A percentile compares a stretch with the other conserved stretches of the same genome.
phyloP scores from a whole-genome alignment of 1,140 invertebrate species.

The Babylonia areolata region DNA sequence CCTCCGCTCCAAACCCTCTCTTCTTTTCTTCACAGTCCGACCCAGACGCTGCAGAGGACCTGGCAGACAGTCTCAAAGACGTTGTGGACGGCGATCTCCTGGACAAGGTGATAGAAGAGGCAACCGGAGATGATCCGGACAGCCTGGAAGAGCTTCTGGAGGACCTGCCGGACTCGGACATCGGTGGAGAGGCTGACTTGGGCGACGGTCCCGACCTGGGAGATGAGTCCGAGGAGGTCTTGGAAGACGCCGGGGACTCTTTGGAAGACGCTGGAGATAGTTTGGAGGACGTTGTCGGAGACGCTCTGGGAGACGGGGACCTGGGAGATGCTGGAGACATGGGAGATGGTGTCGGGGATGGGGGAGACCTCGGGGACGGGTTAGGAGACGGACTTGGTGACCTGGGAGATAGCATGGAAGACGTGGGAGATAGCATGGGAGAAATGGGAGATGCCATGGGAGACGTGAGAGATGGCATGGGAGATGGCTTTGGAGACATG shows the following conservation, averaged over 20 bases:
- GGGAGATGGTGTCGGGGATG: neutral
- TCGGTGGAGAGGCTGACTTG: neutral
- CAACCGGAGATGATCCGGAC: no score
- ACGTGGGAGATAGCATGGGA: neutral
- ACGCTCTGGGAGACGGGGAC: neutral
- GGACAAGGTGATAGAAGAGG: no score
- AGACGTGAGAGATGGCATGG: neutral
- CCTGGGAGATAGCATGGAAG: neutral
- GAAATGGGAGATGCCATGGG: neutral
- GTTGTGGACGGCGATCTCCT: neutral
- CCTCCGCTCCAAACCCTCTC: no score
- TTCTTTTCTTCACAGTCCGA: conserved; percentile 4
- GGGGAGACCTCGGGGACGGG: neutral
- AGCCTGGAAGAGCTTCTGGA: neutral
- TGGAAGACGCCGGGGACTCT: no score
- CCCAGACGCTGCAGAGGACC: neutral
- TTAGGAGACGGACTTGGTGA: neutral
- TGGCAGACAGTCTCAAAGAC: neutral
- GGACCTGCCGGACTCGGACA: neutral
- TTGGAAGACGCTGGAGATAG: neutral
- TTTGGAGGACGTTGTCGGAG: neutral
- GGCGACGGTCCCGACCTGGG: neutral
- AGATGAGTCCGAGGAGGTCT: neutral
- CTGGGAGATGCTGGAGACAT: neutral
- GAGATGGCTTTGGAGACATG: neutral